Evolutionary conservation across 2,888 invertebrate species (phyloP).

Genomic region (Tridacna gigas): DNA sequence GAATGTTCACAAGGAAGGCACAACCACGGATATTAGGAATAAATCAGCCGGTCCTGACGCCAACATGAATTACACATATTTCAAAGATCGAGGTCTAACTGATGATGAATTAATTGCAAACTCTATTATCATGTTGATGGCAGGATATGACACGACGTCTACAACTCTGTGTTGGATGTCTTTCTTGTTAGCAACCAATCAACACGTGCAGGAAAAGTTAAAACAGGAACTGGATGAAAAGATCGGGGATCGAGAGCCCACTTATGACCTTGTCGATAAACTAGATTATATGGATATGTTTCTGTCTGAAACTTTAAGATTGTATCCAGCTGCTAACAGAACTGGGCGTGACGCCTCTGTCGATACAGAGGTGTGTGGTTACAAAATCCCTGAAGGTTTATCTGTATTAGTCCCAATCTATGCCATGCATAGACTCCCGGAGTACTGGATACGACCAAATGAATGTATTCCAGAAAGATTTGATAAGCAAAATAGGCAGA

Average conservation of each 20-base stretch:
- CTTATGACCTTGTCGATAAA: slow-evolving; percentile 49
- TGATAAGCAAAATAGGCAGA: slow-evolving; percentile 49
- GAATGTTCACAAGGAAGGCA: slow-evolving; percentile 32
- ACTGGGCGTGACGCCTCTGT: slow-evolving; percentile 45
- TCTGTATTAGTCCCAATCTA: slow-evolving; percentile 53
- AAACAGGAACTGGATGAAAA: slow-evolving; percentile 31
- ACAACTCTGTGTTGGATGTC: slow-evolving; percentile 58
- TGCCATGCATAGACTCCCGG: slow-evolving; percentile 55
- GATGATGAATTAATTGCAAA: slow-evolving; percentile 58
- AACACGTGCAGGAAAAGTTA: slow-evolving; percentile 43
- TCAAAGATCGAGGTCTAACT: slow-evolving; percentile 46
- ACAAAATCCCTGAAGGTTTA: slow-evolving; percentile 50
- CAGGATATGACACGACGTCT: slow-evolving; percentile 65
- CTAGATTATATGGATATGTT: slow-evolving; percentile 61
- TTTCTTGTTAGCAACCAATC: slow-evolving; percentile 56
- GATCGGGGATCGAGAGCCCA: slow-evolving; percentile 34
- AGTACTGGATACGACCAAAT: slow-evolving; percentile 58
- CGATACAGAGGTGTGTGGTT: slow-evolving; percentile 53
- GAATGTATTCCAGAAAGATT: slow-evolving; percentile 64
- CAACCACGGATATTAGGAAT: background rate
- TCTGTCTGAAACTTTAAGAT: slow-evolving; percentile 56
- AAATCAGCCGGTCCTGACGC: background rate
- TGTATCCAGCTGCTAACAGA: slow-evolving; percentile 61
- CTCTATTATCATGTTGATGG: slow-evolving; percentile 57
- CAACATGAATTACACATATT: background rate